Percentiles rank a stretch among this genome's conserved stretches.
Evolutionary conservation across 2,797 vertebrate species (phyloP).

Genomic region (Bucorvus abyssinicus): DNA sequence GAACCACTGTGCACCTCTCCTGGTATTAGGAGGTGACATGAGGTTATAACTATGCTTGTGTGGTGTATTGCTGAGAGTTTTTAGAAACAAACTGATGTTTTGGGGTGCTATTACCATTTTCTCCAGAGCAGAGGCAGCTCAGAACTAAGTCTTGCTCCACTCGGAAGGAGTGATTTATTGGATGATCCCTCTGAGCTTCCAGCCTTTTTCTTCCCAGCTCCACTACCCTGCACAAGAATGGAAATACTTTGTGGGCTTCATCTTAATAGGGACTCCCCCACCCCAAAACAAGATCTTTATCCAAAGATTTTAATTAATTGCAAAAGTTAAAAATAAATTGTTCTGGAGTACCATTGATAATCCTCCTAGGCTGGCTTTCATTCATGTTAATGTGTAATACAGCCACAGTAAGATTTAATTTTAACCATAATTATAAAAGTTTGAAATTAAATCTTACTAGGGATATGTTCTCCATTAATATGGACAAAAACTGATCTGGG

Average conservation of each 20-base stretch:
- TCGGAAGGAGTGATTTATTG: not conserved
- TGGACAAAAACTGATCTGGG: conserved; percentile 77
- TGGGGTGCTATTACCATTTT: not conserved
- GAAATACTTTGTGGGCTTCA: conserved; percentile 42
- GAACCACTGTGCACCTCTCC: not conserved
- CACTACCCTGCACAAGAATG: not conserved
- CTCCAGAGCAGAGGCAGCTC: not conserved
- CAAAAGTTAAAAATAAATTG: conserved; percentile 77
- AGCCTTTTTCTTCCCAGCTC: not conserved
- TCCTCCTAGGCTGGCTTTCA: conserved; percentile 76
- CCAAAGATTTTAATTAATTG: conserved; percentile 79
- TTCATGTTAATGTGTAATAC: conserved; percentile 77
- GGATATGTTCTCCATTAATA: conserved; percentile 80
- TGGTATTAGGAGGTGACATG: fast-evolving
- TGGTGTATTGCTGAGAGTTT: not conserved
- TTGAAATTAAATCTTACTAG: conserved; percentile 82
- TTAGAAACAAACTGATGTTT: not conserved
- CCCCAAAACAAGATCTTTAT: conserved; percentile 75
- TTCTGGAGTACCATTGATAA: conserved; percentile 73
- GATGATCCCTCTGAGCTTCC: not conserved
- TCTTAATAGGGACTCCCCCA: conserved; percentile 56
- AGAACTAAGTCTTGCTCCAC: not conserved
- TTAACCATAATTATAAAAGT: conserved; percentile 82
- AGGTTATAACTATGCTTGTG: fast-evolving
- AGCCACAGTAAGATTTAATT: conserved; percentile 82